These are phyloP conservation scores for Cyaniris semiargus DNA, from an alignment of 2,888 invertebrate genomes.

Conservation along the genomic window DNA sequence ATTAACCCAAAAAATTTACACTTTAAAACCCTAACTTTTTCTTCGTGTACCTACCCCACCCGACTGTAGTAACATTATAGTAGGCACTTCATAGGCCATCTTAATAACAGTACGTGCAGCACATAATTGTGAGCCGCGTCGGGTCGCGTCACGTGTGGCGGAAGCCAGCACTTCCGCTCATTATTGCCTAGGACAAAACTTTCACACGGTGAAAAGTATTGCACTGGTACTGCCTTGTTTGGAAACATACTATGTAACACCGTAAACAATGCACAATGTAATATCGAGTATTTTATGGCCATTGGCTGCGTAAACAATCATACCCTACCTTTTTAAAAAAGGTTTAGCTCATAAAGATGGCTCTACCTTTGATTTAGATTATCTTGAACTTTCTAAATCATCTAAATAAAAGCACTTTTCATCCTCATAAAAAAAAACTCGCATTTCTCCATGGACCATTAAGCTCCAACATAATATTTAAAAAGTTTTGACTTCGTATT, in stretches of 20 bases:
- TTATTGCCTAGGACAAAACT: constrained; percentile 38
- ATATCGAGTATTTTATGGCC: neutral
- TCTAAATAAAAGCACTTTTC: too few species aligned
- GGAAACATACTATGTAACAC: constrained; percentile 7
- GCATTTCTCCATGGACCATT: too few species aligned
- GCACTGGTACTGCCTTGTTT: constrained; percentile 11
- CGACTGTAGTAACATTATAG: neutral
- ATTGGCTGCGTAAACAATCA: too few species aligned
- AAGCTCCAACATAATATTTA: too few species aligned
- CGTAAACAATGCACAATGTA: neutral
- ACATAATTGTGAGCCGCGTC: constrained; percentile 20
- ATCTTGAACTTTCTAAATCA: too few species aligned
- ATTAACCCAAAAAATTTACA: too few species aligned
- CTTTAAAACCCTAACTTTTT: neutral
- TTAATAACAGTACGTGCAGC: neutral
- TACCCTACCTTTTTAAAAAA: too few species aligned
- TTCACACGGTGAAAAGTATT: constrained; percentile 32
- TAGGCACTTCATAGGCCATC: neutral
- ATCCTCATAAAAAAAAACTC: too few species aligned
- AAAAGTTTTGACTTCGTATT: too few species aligned
- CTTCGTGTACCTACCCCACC: neutral
- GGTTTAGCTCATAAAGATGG: too few species aligned
- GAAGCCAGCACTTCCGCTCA: constrained; percentile 41
- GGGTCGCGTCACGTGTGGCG: constrained; percentile 39
- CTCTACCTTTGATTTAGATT: too few species aligned